Evolutionary conservation across 2,797 vertebrate genomes (phyloP).

Genomic region (Ctenosaura bakeri): DNA sequence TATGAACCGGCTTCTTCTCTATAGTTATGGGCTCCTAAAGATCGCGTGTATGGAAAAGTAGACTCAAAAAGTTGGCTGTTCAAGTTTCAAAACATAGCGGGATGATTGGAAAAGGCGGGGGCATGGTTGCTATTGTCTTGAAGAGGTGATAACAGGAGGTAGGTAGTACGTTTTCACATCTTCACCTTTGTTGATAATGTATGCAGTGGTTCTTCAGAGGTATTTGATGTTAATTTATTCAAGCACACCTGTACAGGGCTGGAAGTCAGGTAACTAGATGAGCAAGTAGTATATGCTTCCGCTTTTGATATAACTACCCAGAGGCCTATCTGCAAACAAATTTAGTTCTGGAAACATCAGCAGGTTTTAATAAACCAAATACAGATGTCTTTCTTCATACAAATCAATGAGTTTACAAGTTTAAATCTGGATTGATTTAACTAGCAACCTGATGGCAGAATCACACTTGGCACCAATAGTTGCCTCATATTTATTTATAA

Average conservation of each 20-base stretch:
- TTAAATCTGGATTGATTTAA: constrained; percentile 81
- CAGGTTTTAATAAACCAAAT: constrained; percentile 82
- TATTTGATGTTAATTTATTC: constrained; percentile 91
- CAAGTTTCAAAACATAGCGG: constrained; percentile 66
- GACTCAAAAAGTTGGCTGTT: constrained; percentile 64
- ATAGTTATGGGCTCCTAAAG: constrained; percentile 48
- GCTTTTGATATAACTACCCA: constrained; percentile 73
- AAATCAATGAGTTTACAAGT: constrained; percentile 81
- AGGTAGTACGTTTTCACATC: constrained; percentile 80
- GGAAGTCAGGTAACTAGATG: constrained; percentile 80
- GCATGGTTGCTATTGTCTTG: constrained; percentile 62
- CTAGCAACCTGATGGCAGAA: constrained; percentile 76
- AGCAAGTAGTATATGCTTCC: constrained; percentile 70
- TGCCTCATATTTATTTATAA: constrained; percentile 81
- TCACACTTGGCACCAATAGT: constrained; percentile 74
- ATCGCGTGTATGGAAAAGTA: constrained; percentile 58
- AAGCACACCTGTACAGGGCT: constrained; percentile 86
- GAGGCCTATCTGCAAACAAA: constrained; percentile 73
- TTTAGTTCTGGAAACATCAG: constrained; percentile 80
- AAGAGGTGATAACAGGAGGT: constrained; percentile 88
- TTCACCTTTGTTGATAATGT: constrained; percentile 90
- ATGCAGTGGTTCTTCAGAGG: constrained; percentile 91
- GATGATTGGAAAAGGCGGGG: constrained; percentile 56
- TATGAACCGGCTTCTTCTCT: constrained; percentile 65
- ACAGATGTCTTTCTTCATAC: constrained; percentile 78